Conservation (phyloP, 1,140 invertebrate genomes). For the Diorhabda sublineata region DNA sequence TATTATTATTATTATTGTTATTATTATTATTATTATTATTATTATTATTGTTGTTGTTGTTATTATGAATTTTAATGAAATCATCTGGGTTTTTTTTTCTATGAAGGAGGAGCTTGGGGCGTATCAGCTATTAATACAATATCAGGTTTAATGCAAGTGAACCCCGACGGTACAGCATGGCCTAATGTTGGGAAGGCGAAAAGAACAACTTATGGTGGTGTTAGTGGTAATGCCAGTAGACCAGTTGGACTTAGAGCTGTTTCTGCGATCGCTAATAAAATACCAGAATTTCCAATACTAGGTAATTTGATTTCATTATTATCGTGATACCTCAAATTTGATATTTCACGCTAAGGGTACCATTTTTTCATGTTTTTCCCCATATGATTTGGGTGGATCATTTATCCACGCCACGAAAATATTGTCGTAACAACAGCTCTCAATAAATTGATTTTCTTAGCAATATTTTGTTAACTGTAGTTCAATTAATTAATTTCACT, state of each 20-base stretch:
- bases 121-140: conserved; percentile 98
- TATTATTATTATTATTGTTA: background rate
- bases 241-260: conserved; percentile 89
- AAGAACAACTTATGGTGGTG: conserved; percentile 91
- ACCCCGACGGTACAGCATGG: conserved; percentile 79
- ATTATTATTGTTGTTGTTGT: too few species aligned
- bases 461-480: too few species aligned
- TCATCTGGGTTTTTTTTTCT: background rate
- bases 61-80: background rate
- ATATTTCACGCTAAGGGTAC: too few species aligned
- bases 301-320: conserved; percentile 49
- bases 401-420: too few species aligned
- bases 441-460: too few species aligned
- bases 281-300: conserved; percentile 88
- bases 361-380: too few species aligned
- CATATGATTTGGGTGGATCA: too few species aligned
- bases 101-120: conserved; percentile 79
- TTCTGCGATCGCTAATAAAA: conserved; percentile 73
- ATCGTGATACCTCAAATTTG: too few species aligned
- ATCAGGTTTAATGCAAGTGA: conserved; percentile 85
- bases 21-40: background rate
- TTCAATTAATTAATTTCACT: too few species aligned
- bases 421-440: too few species aligned
- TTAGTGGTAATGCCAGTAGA: conserved; percentile 92
- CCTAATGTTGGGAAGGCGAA: conserved; percentile 79